A percentile compares a stretch with the other conserved stretches of the same genome.
Evolutionary conservation across 2,113 vertebrate genomes (phyloP).

Genomic region (Serinus canaria): DNA sequence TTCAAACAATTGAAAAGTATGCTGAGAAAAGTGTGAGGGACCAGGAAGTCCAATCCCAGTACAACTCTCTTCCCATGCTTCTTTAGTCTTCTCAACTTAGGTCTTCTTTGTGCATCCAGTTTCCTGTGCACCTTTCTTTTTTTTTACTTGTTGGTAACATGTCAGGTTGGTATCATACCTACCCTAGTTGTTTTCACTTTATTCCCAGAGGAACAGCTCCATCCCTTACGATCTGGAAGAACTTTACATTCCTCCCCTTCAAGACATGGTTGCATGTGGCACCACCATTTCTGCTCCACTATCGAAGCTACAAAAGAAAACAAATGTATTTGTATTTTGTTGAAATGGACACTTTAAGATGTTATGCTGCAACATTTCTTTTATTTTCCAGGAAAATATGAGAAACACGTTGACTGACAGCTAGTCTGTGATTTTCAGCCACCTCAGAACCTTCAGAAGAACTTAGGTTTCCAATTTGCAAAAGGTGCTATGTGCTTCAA

Average conservation of each 20-base stretch:
- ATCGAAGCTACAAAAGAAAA: slow-evolving; percentile 84
- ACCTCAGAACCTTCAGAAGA: background rate
- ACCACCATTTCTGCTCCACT: slow-evolving; percentile 99
- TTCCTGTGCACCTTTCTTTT: background rate
- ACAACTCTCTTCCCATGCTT: background rate
- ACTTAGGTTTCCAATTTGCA: background rate
- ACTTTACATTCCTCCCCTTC: slow-evolving; percentile 98
- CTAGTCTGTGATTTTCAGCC: background rate
- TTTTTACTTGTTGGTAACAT: slow-evolving; percentile 11
- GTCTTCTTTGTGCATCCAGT: background rate
- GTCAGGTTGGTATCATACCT: slow-evolving; percentile 52
- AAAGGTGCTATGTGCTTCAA: background rate
- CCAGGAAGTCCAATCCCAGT: background rate
- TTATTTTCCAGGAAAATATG: background rate
- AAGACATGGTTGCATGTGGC: slow-evolving; percentile 97
- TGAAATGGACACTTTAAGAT: background rate
- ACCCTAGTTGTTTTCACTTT: slow-evolving; percentile 99
- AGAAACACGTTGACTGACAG: background rate
- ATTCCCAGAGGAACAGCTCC: slow-evolving; percentile 96
- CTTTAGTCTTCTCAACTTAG: background rate
- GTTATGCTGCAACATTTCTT: background rate
- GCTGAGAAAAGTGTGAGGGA: background rate
- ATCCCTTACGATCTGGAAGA: slow-evolving; percentile 95
- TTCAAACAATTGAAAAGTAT: background rate
- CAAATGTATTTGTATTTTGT: background rate